Evolutionary conservation across 2,797 vertebrate species (phyloP).

Genomic region (Bovichtus variegatus): DNA sequence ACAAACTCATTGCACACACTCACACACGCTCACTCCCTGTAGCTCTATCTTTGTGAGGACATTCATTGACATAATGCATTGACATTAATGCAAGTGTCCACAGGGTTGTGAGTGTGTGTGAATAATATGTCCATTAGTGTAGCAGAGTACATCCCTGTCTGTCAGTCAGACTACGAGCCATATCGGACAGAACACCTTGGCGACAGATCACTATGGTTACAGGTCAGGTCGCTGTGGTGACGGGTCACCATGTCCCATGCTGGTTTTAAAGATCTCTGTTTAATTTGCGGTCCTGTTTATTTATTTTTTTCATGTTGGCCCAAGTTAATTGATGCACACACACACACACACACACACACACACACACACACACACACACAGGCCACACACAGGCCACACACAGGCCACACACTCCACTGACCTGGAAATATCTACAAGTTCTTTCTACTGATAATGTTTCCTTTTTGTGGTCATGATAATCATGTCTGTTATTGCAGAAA

Average conservation of each 20-base stretch:
- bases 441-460: background rate
- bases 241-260: slow-evolving; percentile 8
- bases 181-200: slow-evolving; percentile 4
- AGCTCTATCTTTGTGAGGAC: too few species aligned
- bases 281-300: slow-evolving; percentile 19
- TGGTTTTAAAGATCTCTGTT: slow-evolving; percentile 16
- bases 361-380: slow-evolving; percentile 7
- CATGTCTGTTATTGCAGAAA: background rate
- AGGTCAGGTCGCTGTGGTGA: slow-evolving; percentile 15
- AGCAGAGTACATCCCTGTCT: background rate
- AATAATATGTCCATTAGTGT: background rate
- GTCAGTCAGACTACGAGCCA: background rate
- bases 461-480: background rate
- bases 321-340: slow-evolving; percentile 14
- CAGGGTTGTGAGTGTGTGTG: background rate
- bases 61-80: too few species aligned
- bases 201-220: slow-evolving; percentile 8
- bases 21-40: background rate
- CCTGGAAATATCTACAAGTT: slow-evolving; percentile 12
- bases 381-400: background rate
- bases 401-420: background rate
- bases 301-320: slow-evolving; percentile 19
- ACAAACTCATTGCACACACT: background rate
- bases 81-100: too few species aligned
- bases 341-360: slow-evolving; percentile 1